phyloP scores from a whole-genome alignment of 2,797 vertebrate genomes.

The Sarcophilus harrisii region DNA sequence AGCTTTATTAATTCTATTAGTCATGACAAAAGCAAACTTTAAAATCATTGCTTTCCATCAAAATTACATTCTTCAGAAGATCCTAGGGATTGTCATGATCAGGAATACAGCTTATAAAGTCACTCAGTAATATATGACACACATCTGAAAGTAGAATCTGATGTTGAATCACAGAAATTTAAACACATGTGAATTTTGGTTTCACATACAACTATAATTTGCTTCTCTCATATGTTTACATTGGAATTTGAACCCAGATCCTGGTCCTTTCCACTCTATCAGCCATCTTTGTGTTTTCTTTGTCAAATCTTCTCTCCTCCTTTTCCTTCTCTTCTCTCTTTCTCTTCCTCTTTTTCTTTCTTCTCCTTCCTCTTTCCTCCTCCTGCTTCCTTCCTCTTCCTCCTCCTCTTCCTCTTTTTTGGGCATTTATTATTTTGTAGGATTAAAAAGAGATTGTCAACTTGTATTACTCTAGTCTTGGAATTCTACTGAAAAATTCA shows the following conservation, averaged over 20 bases:
- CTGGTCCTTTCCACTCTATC: background rate
- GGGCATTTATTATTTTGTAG: background rate
- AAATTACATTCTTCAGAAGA: constrained; percentile 7
- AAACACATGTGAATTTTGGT: constrained; percentile 25
- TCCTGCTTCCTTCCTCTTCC: no score
- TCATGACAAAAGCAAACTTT: background rate
- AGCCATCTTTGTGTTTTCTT: background rate
- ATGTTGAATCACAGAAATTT: background rate
- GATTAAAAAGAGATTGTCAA: background rate
- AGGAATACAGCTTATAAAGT: background rate
- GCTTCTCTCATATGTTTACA: background rate
- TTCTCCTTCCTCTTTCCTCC: no score
- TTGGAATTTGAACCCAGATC: background rate
- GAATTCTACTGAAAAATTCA: background rate
- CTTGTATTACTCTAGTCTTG: no score
- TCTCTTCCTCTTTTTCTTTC: no score
- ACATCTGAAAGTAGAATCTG: background rate
- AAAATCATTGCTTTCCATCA: background rate
- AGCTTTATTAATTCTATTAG: background rate
- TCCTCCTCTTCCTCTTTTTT: background rate
- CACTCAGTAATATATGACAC: background rate
- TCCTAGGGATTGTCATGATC: background rate
- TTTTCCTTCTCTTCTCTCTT: no score
- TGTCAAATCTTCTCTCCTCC: background rate
- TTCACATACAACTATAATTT: constrained; percentile 19